Evolutionary conservation across 2,797 vertebrate genomes (phyloP).

Genomic region (Coregonus ussuriensis): DNA sequence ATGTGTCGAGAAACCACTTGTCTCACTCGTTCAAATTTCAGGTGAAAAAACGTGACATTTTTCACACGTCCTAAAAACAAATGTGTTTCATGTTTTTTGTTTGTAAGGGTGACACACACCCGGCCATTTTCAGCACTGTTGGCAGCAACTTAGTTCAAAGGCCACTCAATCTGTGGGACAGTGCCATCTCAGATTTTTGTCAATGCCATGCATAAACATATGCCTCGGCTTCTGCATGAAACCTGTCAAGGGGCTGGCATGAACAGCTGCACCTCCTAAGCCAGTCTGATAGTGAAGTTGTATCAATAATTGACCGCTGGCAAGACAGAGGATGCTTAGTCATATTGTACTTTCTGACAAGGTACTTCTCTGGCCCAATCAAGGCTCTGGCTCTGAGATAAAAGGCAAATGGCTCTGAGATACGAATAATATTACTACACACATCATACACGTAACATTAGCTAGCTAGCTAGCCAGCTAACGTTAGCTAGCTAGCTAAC

Average conservation of each 20-base stretch:
- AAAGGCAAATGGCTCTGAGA: too few relatives aligned
- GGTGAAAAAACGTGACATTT: too few relatives aligned
- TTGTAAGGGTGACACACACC: background rate
- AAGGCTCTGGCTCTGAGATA: background rate
- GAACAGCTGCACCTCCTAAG: background rate
- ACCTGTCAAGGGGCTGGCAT: background rate
- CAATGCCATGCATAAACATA: background rate
- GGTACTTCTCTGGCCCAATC: constrained; percentile 5
- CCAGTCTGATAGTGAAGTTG: background rate
- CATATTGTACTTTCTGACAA: constrained; percentile 4
- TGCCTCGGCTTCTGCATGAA: constrained; percentile 3
- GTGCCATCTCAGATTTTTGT: background rate
- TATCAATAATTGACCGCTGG: constrained; percentile 19
- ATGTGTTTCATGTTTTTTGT: too few relatives aligned
- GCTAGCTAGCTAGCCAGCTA: too few relatives aligned
- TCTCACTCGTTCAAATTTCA: too few relatives aligned
- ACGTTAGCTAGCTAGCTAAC: too few relatives aligned
- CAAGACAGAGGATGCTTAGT: constrained; percentile 4
- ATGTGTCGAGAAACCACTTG: too few relatives aligned
- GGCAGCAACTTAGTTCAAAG: too few relatives aligned
- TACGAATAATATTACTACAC: too few relatives aligned
- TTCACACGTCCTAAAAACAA: background rate
- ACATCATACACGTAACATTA: too few relatives aligned
- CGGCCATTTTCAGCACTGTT: background rate
- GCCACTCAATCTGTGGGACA: background rate